Base-by-base conservation (phyloP, 2,888 invertebrate genomes). In the Drosophila pegasa region DNA sequence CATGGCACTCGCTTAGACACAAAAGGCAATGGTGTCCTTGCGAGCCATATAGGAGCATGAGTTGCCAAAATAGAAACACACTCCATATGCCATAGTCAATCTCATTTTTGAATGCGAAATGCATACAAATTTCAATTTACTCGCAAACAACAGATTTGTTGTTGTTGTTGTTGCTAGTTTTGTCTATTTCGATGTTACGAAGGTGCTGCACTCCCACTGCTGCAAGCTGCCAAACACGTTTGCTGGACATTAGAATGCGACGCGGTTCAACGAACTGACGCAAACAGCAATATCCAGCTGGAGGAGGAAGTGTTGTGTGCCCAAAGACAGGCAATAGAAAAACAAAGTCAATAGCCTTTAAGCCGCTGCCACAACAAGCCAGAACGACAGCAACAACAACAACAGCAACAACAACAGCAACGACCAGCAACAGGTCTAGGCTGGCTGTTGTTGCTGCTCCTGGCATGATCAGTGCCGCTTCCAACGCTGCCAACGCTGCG, bases 291-390 rank as follows among this genome's bases (percentile, higher is more conserved):
- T 65, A 72, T 64, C 79, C 71, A 69, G 64, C 64, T 59, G 54
- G 74, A 83, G 80, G 71, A 77, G 87, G 83, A 86, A 86, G 83
- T 86, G 79, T 67, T 77, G 71, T 69, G 37, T 62, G 78, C 66
- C 59, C 69, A 67, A 59, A 64, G 75, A 75, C 82, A 65, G 80
- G 83, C 83, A 86, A 83, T 83, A 83, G 83, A 83, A 83, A 76
- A 78, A 82, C 75, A 80, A 78, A 83, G 83, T 83, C 83, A 83
- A 83, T 67, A 83, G 83, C 84, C 83, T 86, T 83, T 74, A 40
- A 72, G 69, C 59, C 64, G 76, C 59, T 67, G 74, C 70, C 59
- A 66, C 71, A 75, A 75, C 52, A 56, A 71, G 47, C 35, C 43
- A 50, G 48, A 69, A 27, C 54, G 22, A 52, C 37, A 10, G 12